Evolutionary conservation across 2,888 invertebrate species (phyloP), one percentile per base, ranked within the genome.

Genomic region (Epirrita christyi): DNA sequence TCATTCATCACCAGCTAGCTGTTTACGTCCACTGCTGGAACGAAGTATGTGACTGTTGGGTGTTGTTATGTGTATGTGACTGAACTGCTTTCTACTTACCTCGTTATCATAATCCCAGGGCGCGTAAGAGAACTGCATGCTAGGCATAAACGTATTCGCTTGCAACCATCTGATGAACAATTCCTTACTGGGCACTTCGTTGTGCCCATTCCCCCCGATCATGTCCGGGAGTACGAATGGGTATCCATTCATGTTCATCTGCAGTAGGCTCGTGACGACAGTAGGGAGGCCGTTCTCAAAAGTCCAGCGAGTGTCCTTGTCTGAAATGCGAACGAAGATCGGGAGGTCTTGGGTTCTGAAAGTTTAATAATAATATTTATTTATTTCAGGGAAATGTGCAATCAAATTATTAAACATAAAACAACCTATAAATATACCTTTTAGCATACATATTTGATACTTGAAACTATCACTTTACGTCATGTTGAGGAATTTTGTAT

Each of bases 211-310:
- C 3, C 95, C 95, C 0, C 95, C 95, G 28, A 95, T 94, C 95
- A 96, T 96, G 73, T 97, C 96, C 0, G 97, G 96, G 41, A 97
- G 80, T n/a, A 96, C 95, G 67, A 94, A 93, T 0, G 95, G 93
- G 80, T 95, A 95, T 0, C 95, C 95, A 59, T 94, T 88, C 65
- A 94, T 82, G 68, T 86, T 93, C 84, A 93, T 85, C 72, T 94
- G 94, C 0, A 96, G 85, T 0, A 95, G 83, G 0, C 95, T 95
- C 0, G 96, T 95, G 34, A 97, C 92, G n/a, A 97, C 80, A 0
- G 95, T 94, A 1, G 94, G 93, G 0, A 97, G 85, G 0, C 96
- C 96, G 75, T 95, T 95, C 68, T 94, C 89, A 73, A 92, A 92
- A 2, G 93, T 93, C 95, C 95, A 95, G 50, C 85, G 88, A 0